Base-by-base conservation (phyloP, 2,113 vertebrate genomes). In the Ammodytes marinus region DNA sequence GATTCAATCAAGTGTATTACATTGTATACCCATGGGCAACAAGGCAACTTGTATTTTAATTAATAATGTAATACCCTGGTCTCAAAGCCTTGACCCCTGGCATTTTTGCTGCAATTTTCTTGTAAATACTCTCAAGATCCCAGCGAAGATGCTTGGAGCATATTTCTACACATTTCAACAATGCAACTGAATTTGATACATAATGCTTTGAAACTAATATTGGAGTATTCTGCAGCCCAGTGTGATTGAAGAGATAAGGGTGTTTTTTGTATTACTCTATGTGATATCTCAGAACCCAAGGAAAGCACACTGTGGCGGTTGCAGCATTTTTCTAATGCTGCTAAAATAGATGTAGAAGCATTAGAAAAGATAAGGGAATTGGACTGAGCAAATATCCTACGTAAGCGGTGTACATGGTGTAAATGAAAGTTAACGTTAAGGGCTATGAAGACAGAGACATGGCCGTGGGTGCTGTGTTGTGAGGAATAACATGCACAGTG, bases 1-100 rank as follows among this genome's bases (percentile, higher is more conserved):
- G 97, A 97, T 97, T 98, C 97, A 99, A 99, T 99, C 98, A 99
- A 98, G 97, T 97, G 96, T 92, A 97, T 96, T 94, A 95, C 96
- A 95, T 92, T 96, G 91, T 97, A 98, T 97, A 97, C 96, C 97
- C 97, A 97, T 95, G 61, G 97, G 97, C 97, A 97, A 97, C 92
- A 76, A 90, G 95, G 97, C 95, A 96, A 96, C 97, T 97, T 96
- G 96, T 97, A 93, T 97, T 98, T 99, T 98, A 99, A 99, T 99
- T 98, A 98, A 98, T 97, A 97, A 96, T 94, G 95, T 90, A 93
- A 95, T 96, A 94, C 96, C 95, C 91, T 93, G 92, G 93, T 96
- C 96, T 97, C 96, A 96, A 94, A 95, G 96, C 91, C 96, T 86
- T 93, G 93, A 96, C 96, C 96, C 83, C 90, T 96, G 96, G 97